A percentile compares a stretch with the other conserved stretches of the same genome.
Conservation (phyloP, 2,113 vertebrate species). For the Melanerpes formicivorus region DNA sequence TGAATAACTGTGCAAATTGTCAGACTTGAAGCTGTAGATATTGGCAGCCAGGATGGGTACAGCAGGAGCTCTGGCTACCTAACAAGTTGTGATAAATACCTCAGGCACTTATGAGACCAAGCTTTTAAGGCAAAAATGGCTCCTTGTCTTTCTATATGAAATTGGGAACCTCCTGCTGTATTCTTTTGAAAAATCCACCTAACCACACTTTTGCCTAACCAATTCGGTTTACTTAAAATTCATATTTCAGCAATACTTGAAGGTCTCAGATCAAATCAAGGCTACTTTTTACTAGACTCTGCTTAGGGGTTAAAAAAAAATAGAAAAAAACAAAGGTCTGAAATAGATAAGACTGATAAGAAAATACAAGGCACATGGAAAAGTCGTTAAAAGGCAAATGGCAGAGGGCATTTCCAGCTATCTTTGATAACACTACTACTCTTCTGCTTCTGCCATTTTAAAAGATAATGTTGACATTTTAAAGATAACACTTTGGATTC, state of each 20-base stretch:
- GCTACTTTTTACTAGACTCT: neutral
- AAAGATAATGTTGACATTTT: neutral
- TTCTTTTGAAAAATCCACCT: neutral
- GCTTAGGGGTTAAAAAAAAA: neutral
- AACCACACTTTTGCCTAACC: neutral
- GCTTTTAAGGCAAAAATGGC: neutral
- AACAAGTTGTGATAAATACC: conserved; percentile 14
- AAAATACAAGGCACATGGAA: neutral
- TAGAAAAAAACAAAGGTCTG: neutral
- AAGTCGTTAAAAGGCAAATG: neutral
- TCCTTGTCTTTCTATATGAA: neutral
- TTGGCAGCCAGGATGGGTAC: neutral
- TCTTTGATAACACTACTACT: neutral
- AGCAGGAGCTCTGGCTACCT: neutral
- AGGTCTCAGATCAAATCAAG: neutral
- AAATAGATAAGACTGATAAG: neutral
- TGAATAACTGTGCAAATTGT: conserved; percentile 17
- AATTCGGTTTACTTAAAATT: neutral
- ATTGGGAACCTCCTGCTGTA: neutral
- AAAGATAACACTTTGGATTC: neutral
- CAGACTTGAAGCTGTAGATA: neutral
- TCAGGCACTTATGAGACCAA: neutral
- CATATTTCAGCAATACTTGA: neutral
- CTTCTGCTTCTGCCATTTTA: neutral
- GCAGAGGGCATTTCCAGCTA: neutral